Percentiles rank a stretch among this genome's conserved stretches.
Conservation (phyloP, 2,797 vertebrate genomes). For the Melanotaenia maccullochi region DNA sequence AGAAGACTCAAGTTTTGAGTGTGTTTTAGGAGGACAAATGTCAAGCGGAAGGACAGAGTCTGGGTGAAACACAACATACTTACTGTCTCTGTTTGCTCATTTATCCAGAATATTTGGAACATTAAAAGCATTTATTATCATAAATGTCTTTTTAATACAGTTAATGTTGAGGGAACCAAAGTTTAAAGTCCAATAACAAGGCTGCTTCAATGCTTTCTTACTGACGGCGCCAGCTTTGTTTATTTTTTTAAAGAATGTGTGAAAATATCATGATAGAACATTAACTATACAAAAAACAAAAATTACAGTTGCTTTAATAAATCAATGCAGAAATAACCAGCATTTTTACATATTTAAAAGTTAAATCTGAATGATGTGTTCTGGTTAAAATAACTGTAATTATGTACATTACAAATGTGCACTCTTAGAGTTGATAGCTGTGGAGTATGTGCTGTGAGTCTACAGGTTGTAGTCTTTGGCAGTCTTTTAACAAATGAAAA, state of each 20-base stretch:
- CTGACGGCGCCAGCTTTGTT: no score
- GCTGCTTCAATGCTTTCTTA: neutral
- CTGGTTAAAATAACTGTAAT: neutral
- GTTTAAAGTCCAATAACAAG: neutral
- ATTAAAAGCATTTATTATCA: neutral
- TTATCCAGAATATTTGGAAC: neutral
- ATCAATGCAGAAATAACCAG: neutral
- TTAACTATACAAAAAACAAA: neutral
- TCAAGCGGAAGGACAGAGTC: no score
- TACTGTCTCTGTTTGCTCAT: neutral
- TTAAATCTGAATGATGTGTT: neutral
- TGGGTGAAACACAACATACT: neutral
- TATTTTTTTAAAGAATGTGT: no score
- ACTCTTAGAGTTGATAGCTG: no score
- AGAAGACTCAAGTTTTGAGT: neutral
- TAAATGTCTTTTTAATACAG: neutral
- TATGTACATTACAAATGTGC: no score
- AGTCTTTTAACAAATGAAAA: slow-evolving; percentile 6
- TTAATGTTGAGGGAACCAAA: neutral
- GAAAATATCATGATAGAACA: neutral
- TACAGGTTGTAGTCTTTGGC: neutral
- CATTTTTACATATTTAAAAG: neutral
- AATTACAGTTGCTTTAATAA: neutral
- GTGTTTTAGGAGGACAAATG: neutral
- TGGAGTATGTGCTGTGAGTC: neutral